phyloP scores from a whole-genome alignment of 1,140 invertebrate genomes.

The Tetragnatha versicolor region DNA sequence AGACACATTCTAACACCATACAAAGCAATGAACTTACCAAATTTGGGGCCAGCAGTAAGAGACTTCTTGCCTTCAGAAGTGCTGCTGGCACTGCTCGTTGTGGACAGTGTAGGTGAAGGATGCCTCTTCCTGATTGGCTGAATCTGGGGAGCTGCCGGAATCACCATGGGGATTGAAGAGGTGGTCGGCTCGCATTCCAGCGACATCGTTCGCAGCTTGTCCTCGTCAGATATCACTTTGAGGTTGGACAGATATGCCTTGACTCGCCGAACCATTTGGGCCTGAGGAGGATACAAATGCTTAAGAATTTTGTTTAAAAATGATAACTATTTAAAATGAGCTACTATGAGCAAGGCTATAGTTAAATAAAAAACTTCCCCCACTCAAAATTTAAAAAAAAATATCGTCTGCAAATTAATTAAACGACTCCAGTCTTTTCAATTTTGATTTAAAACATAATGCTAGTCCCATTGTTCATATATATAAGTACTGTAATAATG shows the following conservation, averaged over 20 bases:
- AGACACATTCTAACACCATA: too few species aligned
- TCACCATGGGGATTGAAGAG: conserved; percentile 62
- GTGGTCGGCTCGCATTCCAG: conserved; percentile 83
- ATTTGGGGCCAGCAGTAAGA: conserved; percentile 68
- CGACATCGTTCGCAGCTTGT: conserved; percentile 85
- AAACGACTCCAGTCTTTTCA: too few species aligned
- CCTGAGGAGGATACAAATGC: conserved; percentile 65
- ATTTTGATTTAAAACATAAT: too few species aligned
- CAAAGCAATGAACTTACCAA: too few species aligned
- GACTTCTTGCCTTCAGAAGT: conserved; percentile 63
- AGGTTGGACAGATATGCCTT: conserved; percentile 94
- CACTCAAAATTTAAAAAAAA: too few species aligned
- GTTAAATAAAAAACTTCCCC: too few species aligned
- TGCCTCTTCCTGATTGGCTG: conserved; percentile 72
- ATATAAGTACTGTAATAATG: too few species aligned
- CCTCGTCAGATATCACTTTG: conserved; percentile 91
- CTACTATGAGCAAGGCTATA: too few species aligned
- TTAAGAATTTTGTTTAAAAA: neutral
- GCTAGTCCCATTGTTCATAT: too few species aligned
- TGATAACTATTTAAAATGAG: neutral
- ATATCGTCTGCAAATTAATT: too few species aligned
- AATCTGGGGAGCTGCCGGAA: conserved; percentile 51
- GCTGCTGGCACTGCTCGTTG: conserved; percentile 83
- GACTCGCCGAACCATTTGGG: conserved; percentile 95
- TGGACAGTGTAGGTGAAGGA: conserved; percentile 86